Evolutionary conservation across 2,113 vertebrate genomes (phyloP), one percentile per base, ranked within the genome.

Genomic region (Actinemys pallida): DNA sequence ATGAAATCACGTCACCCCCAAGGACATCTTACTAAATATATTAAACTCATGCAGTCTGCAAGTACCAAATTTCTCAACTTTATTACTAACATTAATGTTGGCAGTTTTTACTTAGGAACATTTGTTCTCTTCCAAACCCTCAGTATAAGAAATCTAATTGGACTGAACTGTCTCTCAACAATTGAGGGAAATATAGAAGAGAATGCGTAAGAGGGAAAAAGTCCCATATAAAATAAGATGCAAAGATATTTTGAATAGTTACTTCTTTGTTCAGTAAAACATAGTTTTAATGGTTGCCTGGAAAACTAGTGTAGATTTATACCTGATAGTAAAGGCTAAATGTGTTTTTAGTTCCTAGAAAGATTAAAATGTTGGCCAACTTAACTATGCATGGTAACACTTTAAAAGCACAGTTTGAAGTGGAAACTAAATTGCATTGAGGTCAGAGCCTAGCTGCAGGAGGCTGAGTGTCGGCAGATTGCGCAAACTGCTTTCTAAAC

Each of bases 351-450:
- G 7, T 52, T 87, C 56, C 56, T 53, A 57, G 5, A 47, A 2
- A 50, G 53, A 54, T 2, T 69, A 19, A 1, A 50, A 52, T 4
- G 2, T 5, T 59, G 39, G 8, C 10, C 82, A 47, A 89, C 84
- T 76, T 83, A 89, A 72, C 2, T 3, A 17, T n/a, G 5, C 20
- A 39, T 84, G 81, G 35, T 92, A 94, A 76, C 57, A 54, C 13
- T 35, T 69, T 57, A 87, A 53, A 2, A 62, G 6, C n/a, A 90
- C 27, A 88, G 29, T 84, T 84, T 81, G 53, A 69, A 92, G 93
- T 42, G 20, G n/a, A 39, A 56, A 90, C 56, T 42, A 45, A 4
- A 10, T 2, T 39, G 5, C 10, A 24, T 42, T 59, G 57, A 86
- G 83, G 24, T 16, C 39, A 65, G 29, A 83, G 8, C 11, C 16